A percentile compares a stretch with the other conserved stretches of the same genome.
Conservation (phyloP, 1,140 invertebrate genomes). For the Globodera ellingtonae region DNA sequence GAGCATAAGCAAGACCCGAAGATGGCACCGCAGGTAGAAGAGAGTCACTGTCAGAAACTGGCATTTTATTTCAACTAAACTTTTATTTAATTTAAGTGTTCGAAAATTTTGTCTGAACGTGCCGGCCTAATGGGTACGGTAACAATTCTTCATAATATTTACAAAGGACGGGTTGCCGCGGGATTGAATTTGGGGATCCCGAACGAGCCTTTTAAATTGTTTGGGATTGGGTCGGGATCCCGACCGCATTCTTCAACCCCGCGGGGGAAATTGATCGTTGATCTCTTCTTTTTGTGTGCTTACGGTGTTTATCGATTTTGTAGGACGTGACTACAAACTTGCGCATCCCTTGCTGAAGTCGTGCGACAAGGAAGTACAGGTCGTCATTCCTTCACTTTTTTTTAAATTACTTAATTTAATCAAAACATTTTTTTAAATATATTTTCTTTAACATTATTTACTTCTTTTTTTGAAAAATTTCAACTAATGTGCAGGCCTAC, state of each 20-base stretch:
- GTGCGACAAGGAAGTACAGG: conserved; percentile 86
- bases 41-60: neutral
- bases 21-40: conserved; percentile 69
- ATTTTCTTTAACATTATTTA: too few relatives aligned
- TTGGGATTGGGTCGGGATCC: neutral
- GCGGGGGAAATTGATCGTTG: too few relatives aligned
- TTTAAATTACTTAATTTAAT: too few relatives aligned
- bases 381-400: conserved; percentile 69
- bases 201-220: neutral
- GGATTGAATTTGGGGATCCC: too few relatives aligned
- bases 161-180: neutral
- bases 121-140: conserved; percentile 78
- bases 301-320: neutral
- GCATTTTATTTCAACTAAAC: neutral
- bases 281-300: too few relatives aligned
- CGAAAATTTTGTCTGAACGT: conserved; percentile 79
- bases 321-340: conserved; percentile 81
- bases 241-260: too few relatives aligned
- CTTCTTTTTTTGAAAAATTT: neutral
- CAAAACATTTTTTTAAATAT: too few relatives aligned
- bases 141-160: neutral
- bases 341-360: conserved; percentile 83
- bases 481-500: conserved; percentile 7
- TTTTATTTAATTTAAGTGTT: conserved; percentile 71
- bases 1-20: conserved; percentile 78